phyloP scores from a whole-genome alignment of 2,113 vertebrate species.

The Ellobius talpinus region DNA sequence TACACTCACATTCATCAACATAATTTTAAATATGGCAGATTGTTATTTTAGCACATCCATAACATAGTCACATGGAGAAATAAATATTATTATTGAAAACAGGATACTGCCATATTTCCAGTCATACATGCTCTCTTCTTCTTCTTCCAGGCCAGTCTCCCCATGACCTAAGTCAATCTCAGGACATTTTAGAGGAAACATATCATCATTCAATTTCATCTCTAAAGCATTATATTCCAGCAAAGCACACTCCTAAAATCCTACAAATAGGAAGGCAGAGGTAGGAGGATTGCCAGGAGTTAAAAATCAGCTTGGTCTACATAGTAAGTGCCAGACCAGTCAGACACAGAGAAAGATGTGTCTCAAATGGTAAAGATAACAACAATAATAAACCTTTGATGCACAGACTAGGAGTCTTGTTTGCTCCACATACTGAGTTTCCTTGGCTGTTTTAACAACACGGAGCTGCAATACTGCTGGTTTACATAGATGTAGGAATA shows the following conservation, averaged over 20 bases:
- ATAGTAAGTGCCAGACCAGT: not conserved
- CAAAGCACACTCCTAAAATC: not conserved
- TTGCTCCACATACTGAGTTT: not conserved
- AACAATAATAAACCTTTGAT: not conserved
- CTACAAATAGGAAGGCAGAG: not conserved
- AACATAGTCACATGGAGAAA: not conserved
- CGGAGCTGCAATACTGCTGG: not conserved
- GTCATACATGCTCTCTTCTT: not conserved
- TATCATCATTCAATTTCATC: not conserved
- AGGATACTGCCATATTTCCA: not conserved
- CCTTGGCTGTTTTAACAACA: not conserved
- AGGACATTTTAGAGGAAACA: not conserved
- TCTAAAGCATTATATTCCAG: not conserved
- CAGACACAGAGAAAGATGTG: no score
- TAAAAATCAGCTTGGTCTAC: not conserved
- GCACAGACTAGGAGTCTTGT: not conserved
- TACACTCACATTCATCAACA: not conserved
- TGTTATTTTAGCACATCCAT: not conserved
- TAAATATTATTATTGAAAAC: not conserved
- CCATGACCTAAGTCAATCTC: not conserved
- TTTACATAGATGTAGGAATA: not conserved
- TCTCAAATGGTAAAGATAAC: not conserved
- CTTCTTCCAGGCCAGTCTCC: not conserved
- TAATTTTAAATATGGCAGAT: constrained; percentile 6
- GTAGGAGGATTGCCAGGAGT: fast-evolving